These are phyloP conservation scores for Galeruca laticollis DNA, from an alignment of 2,888 invertebrate genomes.

Conservation along the genomic window DNA sequence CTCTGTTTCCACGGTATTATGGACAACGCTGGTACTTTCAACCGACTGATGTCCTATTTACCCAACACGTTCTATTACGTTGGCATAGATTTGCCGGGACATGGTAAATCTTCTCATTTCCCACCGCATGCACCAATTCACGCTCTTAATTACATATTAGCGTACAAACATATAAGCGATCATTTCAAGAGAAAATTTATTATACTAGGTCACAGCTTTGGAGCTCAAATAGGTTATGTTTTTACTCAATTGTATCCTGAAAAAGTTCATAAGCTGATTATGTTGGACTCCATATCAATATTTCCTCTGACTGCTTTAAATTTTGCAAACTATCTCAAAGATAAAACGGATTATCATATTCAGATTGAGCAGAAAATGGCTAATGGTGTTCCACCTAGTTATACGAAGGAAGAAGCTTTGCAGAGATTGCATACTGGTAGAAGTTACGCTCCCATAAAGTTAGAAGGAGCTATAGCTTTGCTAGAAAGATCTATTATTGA, in stretches of 20 bases:
- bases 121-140: conserved; percentile 63
- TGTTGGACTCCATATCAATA: conserved; percentile 65
- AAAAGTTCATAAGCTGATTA: conserved; percentile 64
- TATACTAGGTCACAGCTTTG: conserved; percentile 66
- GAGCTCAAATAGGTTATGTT: conserved; percentile 66
- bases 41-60: conserved; percentile 69
- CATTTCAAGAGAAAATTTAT: conserved; percentile 56
- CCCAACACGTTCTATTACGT: conserved; percentile 67
- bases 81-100: conserved; percentile 72
- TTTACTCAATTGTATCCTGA: conserved; percentile 65
- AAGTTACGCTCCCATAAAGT: conserved; percentile 59
- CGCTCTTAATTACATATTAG: conserved; percentile 65
- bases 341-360: conserved; percentile 62
- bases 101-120: conserved; percentile 71
- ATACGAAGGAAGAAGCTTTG: conserved; percentile 68
- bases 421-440: conserved; percentile 67
- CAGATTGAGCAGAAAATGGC: conserved; percentile 56
- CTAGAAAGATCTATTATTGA: conserved; percentile 62
- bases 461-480: conserved; percentile 68
- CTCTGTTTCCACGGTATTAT: conserved; percentile 72
- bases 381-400: conserved; percentile 53
- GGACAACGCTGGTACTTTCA: conserved; percentile 73
- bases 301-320: conserved; percentile 50
- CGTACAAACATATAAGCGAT: conserved; percentile 54
- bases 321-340: conserved; percentile 57